Base-by-base conservation (phyloP, 2,113 vertebrate species). In the Porphyrio hochstetteri region DNA sequence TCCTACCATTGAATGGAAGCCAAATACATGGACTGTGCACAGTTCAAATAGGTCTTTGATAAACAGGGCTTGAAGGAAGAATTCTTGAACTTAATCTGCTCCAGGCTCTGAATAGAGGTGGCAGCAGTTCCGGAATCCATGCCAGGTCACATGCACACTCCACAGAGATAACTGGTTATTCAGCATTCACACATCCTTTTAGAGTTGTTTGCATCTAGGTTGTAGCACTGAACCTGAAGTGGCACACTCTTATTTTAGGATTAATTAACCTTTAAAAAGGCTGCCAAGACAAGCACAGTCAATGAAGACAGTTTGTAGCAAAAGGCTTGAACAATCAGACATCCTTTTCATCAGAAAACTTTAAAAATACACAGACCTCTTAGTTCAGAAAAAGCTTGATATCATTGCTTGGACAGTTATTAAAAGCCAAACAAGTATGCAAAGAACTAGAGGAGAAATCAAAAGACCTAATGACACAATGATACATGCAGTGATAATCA, bases 1-100 rank as follows among this genome's bases (percentile, higher is more conserved):
- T 81, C 46, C 60, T 59, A 59, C 24, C 50, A 83, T 13, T 82
- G 83, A 50, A 83, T 7, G 9, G 68, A 90, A 90, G 44, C 24
- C 77, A 86, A 92, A 88, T 60, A 90, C 11, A 67, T 31, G 25
- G 93, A 93, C 52, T 60, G 60, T 6, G 6, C 42, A 42, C 29
- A 86, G 61, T 68, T 95, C 75, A 95, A 86, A 4, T 42, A 69
- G 81, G 65, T 57, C 61, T 93, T 71, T 82, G 38, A 96, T 64
- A 86, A 90, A 81, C 23, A 84, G 17, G 23, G 28, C 48, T n/a
- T n/a, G 55, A 75, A 86, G 44, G 56, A 92, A 77, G 72, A 88
- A 75, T 75, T 93, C 80, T 93, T 5, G 0, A 84, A 86, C 60
- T 70, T 96, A 71, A 91, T 93, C 94, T 82, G 80, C 88, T 84